Percentiles rank a stretch among this genome's conserved stretches.
These are phyloP conservation scores for Drosophila bunnanda DNA, from an alignment of 2,888 invertebrate species.

Conservation along the genomic window DNA sequence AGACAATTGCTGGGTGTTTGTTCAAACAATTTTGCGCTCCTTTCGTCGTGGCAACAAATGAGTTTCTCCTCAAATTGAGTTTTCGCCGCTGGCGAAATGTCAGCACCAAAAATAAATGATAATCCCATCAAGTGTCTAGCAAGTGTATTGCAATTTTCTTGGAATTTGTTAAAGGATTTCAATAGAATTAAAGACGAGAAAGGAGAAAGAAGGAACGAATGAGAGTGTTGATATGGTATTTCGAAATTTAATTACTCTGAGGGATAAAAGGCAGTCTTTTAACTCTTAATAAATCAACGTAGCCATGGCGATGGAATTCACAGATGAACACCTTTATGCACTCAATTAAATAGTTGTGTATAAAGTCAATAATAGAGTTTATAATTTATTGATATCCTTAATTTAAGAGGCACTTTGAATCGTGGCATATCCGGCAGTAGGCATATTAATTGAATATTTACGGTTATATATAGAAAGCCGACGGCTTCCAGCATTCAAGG, in stretches of 20 bases:
- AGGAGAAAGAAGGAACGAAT: background rate
- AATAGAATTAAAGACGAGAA: slow-evolving; percentile 1
- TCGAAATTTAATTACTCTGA: slow-evolving; percentile 7
- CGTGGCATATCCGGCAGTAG: background rate
- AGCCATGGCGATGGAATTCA: background rate
- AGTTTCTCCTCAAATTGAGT: slow-evolving; percentile 41
- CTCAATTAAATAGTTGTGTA: background rate
- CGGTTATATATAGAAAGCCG: background rate
- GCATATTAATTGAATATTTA: background rate
- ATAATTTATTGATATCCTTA: background rate
- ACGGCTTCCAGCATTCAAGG: background rate
- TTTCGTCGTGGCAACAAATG: slow-evolving; percentile 22
- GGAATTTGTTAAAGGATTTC: slow-evolving; percentile 30
- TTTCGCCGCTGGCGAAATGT: slow-evolving; percentile 41
- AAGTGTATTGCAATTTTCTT: slow-evolving; percentile 36
- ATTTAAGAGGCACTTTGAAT: too few relatives aligned
- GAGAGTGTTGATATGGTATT: slow-evolving; percentile 10
- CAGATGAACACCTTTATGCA: background rate
- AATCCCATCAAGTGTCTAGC: slow-evolving; percentile 40
- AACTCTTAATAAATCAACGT: background rate
- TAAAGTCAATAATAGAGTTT: background rate
- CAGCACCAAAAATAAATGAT: slow-evolving; percentile 44
- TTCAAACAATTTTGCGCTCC: slow-evolving; percentile 30
- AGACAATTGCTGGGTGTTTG: slow-evolving; percentile 38
- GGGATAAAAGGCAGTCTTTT: too few relatives aligned